Evolutionary conservation across 2,797 vertebrate genomes (phyloP).

Genomic region (Meda fulgida): DNA sequence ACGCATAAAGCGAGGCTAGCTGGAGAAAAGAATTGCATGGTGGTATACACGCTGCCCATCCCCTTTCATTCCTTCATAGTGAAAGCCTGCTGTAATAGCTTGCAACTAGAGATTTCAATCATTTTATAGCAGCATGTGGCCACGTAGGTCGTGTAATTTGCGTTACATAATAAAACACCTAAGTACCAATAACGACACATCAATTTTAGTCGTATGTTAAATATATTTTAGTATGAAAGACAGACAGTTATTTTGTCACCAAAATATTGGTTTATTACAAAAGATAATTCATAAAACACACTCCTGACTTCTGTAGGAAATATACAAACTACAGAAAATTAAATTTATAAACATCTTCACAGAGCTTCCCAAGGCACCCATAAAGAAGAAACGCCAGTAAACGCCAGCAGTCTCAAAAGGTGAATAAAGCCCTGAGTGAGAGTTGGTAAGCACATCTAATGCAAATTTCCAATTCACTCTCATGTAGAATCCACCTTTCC

Average conservation of each 20-base stretch:
- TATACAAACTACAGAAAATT: conserved; percentile 69
- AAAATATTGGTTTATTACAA: conserved; percentile 69
- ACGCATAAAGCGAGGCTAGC: not conserved
- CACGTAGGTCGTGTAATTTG: not conserved
- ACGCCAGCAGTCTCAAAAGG: conserved; percentile 29
- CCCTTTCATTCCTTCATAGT: conserved; percentile 12
- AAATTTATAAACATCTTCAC: conserved; percentile 58
- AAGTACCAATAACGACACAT: not conserved
- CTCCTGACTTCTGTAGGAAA: conserved; percentile 68
- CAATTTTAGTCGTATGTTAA: no score
- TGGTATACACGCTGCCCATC: not conserved
- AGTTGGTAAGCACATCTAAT: conserved; percentile 54
- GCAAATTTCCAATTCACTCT: conserved; percentile 30
- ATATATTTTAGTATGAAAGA: not conserved
- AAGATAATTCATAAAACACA: conserved; percentile 59
- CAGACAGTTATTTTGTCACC: conserved; percentile 48
- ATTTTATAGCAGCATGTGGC: not conserved
- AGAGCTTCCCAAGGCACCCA: conserved; percentile 66
- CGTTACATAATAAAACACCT: not conserved
- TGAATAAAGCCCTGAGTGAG: conserved; percentile 57
- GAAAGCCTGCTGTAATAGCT: not conserved
- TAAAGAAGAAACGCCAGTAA: conserved; percentile 54
- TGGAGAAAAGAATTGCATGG: conserved; percentile 2
- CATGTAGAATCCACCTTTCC: conserved; percentile 25
- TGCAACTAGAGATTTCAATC: not conserved